Conservation (phyloP, 2,888 invertebrate genomes). For the Lasiommata megera region DNA sequence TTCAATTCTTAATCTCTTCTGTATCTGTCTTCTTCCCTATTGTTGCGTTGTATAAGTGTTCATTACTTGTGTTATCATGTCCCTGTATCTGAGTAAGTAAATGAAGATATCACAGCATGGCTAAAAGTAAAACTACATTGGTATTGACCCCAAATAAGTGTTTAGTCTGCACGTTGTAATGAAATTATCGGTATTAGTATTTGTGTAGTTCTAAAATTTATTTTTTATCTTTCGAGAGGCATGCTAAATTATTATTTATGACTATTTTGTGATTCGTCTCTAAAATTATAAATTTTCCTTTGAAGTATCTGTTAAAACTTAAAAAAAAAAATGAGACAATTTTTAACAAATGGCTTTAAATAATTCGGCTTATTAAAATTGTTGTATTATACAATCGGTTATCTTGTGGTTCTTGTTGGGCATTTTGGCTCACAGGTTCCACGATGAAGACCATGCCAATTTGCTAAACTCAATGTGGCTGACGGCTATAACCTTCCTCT, state of each 20-base stretch:
- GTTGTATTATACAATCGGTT: slow-evolving; percentile 55
- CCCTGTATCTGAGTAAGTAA: slow-evolving; percentile 53
- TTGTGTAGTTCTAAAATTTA: slow-evolving; percentile 63
- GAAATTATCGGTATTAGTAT: slow-evolving; percentile 58
- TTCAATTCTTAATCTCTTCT: slow-evolving; percentile 50
- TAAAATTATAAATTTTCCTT: slow-evolving; percentile 14
- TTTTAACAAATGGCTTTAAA: slow-evolving; percentile 16
- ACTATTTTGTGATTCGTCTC: slow-evolving; percentile 30
- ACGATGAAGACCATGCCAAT: slow-evolving; percentile 99
- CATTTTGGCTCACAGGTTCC: slow-evolving; percentile 90
- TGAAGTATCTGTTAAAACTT: slow-evolving; percentile 7
- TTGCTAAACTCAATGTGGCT: slow-evolving; percentile 99
- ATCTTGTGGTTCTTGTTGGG: slow-evolving; percentile 78
- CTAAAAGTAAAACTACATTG: slow-evolving; percentile 55
- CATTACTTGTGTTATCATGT: slow-evolving; percentile 58
- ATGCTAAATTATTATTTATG: slow-evolving; percentile 52
- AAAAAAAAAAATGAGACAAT: slow-evolving; percentile 1
- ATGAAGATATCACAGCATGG: slow-evolving; percentile 62
- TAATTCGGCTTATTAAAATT: slow-evolving; percentile 27
- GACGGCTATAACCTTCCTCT: slow-evolving; percentile 99
- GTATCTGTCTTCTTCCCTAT: slow-evolving; percentile 56
- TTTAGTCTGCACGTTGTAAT: slow-evolving; percentile 79
- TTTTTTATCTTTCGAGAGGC: slow-evolving; percentile 62
- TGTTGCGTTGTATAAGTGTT: slow-evolving; percentile 54
- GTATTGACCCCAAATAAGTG: slow-evolving; percentile 65